These are phyloP conservation scores for Lepidocyrtoides sp. DNA, from an alignment of 2,888 invertebrate genomes.

Conservation along the genomic window DNA sequence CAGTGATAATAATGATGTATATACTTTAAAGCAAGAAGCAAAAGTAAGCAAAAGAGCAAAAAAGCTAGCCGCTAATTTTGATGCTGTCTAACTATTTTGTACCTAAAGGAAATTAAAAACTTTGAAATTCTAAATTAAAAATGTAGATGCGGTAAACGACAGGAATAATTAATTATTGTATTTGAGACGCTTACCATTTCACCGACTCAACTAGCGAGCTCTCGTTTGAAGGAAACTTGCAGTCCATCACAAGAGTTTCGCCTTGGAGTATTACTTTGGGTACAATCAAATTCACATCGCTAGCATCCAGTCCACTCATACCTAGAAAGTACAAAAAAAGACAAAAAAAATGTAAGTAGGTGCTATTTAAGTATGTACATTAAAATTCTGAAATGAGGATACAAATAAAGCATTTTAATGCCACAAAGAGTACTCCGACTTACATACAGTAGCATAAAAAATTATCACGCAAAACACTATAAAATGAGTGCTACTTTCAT, in stretches of 20 bases:
- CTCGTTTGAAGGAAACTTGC: constrained; percentile 76
- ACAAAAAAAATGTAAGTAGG: constrained; percentile 50
- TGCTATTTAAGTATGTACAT: background rate
- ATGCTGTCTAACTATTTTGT: no score
- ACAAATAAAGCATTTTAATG: constrained; percentile 14
- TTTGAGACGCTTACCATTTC: constrained; percentile 81
- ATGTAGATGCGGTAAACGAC: no score
- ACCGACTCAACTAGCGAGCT: constrained; percentile 78
- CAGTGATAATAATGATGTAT: background rate
- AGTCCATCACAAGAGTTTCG: constrained; percentile 78
- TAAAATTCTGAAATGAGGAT: background rate
- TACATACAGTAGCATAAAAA: no score
- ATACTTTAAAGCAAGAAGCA: no score
- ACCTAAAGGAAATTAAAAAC: constrained; percentile 4
- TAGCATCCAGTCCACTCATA: constrained; percentile 41
- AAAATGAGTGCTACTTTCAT: no score
- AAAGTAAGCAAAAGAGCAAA: background rate
- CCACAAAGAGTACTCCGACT: no score
- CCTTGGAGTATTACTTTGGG: constrained; percentile 77
- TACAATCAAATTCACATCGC: constrained; percentile 77
- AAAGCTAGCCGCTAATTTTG: background rate
- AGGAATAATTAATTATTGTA: no score
- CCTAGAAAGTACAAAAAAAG: constrained; percentile 78
- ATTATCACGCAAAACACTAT: no score
- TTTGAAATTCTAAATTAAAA: no score